Evolutionary conservation across 92 coral and sea anemone genomes (phyloP).

Genomic region (Epizoanthus ramosus): DNA sequence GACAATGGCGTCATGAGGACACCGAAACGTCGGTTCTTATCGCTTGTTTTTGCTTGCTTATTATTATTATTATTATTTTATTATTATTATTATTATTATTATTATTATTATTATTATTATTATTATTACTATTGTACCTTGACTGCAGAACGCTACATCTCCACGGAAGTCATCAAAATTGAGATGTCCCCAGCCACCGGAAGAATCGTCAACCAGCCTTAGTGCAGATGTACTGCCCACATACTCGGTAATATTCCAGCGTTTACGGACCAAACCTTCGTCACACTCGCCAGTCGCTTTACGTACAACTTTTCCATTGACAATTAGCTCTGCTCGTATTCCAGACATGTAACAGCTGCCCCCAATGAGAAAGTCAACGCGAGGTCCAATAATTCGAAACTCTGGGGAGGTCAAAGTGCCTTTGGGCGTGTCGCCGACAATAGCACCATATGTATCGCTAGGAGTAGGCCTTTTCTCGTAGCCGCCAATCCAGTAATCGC

Average conservation of each 20-base stretch:
- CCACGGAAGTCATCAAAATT: conserved; percentile 35
- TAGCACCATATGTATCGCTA: background rate
- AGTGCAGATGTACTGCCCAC: conserved; percentile 4
- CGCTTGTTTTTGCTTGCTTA: too few relatives aligned
- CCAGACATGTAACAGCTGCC: background rate
- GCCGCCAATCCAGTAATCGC: conserved; percentile 35
- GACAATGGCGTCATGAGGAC: too few relatives aligned
- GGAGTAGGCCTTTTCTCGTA: conserved; percentile 1
- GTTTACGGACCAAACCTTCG: background rate
- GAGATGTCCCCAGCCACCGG: conserved; percentile 23
- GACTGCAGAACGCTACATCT: conserved; percentile 13
- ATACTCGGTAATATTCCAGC: conserved; percentile 12
- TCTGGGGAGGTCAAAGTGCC: conserved; percentile 19
- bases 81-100: too few relatives aligned
- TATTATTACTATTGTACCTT: background rate
- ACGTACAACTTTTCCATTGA: conserved; percentile 1
- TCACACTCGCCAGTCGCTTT: background rate
- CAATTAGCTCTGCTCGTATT: background rate
- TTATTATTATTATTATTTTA: too few relatives aligned
- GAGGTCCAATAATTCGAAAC: conserved; percentile 15
- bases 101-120: too few relatives aligned
- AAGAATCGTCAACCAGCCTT: background rate
- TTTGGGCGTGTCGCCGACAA: background rate
- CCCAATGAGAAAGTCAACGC: conserved; percentile 8
- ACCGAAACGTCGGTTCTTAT: too few relatives aligned